Base-by-base conservation (phyloP, 2,888 invertebrate species). In the Leucophenga maculata region DNA sequence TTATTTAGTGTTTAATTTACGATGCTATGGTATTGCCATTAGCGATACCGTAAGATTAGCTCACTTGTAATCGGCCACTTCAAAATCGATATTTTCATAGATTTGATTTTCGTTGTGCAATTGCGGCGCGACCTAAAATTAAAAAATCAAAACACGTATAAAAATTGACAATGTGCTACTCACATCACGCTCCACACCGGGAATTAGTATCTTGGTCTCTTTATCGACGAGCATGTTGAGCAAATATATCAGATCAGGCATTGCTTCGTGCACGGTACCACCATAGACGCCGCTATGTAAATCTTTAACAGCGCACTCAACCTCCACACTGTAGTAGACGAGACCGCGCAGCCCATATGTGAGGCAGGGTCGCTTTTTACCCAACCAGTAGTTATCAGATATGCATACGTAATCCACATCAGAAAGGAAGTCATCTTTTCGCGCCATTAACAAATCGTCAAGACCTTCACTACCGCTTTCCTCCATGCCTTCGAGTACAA, bases 381-480 rank as follows among this genome's bases (percentile, higher is more conserved):
- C 98, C 71, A 99, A 89, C 99, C 99, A 99, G 87, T 99, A 99
- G 89, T 98, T 99, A 88, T 99, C 99, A 22, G 98, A 98, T 85
- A 99, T 98, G 88, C 98, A 98, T 16, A 98, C 96, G 89, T 93
- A 98, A 88, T 99, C 98, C 0, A 97, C 94, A 85, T 92, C 91
- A 67, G 92, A 90, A 46, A 98, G 91, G 88, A 97, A 98, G 77
- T 94, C 93, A 26, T 85, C 73, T 69, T 94, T 94, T 76, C 91
- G 90, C 0, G 91, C 87, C 77, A 90, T 89, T 0, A 99, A 90
- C 11, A 98, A 89, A 0, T 94, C 95, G 87, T 98, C 97, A 26
- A 99, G 90, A n/a, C 99, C 99, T 86, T 95, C 95, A 71, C 98
- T 98, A 6, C 98, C 98, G 72, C 94, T 95, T 88, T 99, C 99